These are phyloP conservation scores for Sebastes cheni DNA, from an alignment of 2,797 vertebrate species.

Conservation along the genomic window DNA sequence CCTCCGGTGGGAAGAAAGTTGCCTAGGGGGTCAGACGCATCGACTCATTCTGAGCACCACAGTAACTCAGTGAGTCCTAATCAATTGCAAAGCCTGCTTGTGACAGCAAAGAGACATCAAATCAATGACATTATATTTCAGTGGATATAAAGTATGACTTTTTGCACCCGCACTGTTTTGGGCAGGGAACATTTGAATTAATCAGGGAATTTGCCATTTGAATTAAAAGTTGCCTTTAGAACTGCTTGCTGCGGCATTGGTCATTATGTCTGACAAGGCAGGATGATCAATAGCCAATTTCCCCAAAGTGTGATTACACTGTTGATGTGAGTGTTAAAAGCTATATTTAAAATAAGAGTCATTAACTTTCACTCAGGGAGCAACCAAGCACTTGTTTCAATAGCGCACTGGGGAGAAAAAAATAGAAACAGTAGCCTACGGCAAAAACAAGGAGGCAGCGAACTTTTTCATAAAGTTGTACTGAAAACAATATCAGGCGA, in stretches of 20 bases:
- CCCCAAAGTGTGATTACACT: slow-evolving; percentile 48
- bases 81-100: slow-evolving; percentile 57
- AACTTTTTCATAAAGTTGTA: slow-evolving; percentile 66
- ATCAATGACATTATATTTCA: slow-evolving; percentile 63
- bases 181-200: slow-evolving; percentile 41
- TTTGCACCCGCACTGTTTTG: slow-evolving; percentile 4
- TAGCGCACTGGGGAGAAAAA: slow-evolving; percentile 21
- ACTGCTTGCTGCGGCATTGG: background rate
- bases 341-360: slow-evolving; percentile 66
- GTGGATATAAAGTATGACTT: slow-evolving; percentile 34
- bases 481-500: slow-evolving; percentile 70
- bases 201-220: slow-evolving; percentile 33
- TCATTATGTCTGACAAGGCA: slow-evolving; percentile 36
- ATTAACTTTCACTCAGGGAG: slow-evolving; percentile 55
- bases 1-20: slow-evolving; percentile 40
- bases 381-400: slow-evolving; percentile 52
- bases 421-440: slow-evolving; percentile 44
- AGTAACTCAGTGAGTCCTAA: slow-evolving; percentile 54
- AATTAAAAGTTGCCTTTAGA: slow-evolving; percentile 41
- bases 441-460: slow-evolving; percentile 61
- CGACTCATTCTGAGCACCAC: slow-evolving; percentile 40
- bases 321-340: slow-evolving; percentile 44
- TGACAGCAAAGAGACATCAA: slow-evolving; percentile 50
- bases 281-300: slow-evolving; percentile 63
- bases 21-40: slow-evolving; percentile 40